These are phyloP conservation scores for Sisor rabdophorus DNA, from an alignment of 2,113 vertebrate species.

Conservation along the genomic window DNA sequence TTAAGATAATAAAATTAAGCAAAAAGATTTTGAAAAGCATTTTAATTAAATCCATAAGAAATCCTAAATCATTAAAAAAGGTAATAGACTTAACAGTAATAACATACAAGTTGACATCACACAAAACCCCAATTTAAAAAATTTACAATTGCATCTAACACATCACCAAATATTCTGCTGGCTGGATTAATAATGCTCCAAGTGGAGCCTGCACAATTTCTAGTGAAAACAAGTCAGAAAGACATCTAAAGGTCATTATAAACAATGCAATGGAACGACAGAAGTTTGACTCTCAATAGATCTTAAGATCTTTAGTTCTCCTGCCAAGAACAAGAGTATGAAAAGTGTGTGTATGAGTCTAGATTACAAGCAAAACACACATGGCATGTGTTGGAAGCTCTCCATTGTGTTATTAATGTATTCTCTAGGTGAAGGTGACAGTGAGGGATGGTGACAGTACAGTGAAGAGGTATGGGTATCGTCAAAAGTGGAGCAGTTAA, in stretches of 20 bases:
- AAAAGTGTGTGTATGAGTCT: not conserved
- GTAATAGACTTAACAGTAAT: not conserved
- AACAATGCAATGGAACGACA: not conserved
- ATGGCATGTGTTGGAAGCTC: conserved; percentile 11
- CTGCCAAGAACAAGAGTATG: not conserved
- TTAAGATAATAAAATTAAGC: not conserved
- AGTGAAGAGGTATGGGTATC: conserved; percentile 51
- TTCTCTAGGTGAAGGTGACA: conserved; percentile 64
- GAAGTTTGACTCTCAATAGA: not conserved
- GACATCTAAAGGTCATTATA: not conserved
- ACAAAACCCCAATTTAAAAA: too few relatives aligned
- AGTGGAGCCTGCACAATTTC: not conserved
- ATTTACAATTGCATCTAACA: not conserved
- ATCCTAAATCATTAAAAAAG: not conserved
- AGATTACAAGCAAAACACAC: not conserved
- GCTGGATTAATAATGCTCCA: conserved; percentile 1
- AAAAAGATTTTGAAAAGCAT: too few relatives aligned
- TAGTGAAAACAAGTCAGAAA: not conserved
- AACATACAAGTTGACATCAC: too few relatives aligned
- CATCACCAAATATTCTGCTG: not conserved
- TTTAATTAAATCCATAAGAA: too few relatives aligned
- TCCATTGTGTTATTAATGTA: conserved; percentile 61
- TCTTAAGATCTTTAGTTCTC: not conserved
- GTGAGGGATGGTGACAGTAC: conserved; percentile 60
- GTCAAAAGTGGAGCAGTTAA: conserved; percentile 72